Conservation (phyloP, 2,797 vertebrate species). For the Menidia menidia region DNA sequence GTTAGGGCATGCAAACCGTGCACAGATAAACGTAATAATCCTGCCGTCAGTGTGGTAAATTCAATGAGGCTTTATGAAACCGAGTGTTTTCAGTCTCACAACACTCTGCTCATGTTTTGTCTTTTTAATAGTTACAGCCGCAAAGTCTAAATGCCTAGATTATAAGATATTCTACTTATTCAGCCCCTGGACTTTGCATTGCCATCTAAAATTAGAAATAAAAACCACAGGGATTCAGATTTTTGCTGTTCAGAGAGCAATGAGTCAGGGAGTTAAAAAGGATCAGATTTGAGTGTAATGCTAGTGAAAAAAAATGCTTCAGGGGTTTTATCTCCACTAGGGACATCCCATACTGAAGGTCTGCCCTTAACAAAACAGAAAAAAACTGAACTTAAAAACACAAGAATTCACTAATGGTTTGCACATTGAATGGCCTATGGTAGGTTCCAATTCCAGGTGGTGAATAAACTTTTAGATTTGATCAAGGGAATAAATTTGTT, state of each 20-base stretch:
- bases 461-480: slow-evolving; percentile 19
- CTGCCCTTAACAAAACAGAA: slow-evolving; percentile 35
- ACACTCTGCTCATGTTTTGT: slow-evolving; percentile 9
- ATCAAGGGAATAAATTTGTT: slow-evolving; percentile 11
- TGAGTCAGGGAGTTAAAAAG: slow-evolving; percentile 64
- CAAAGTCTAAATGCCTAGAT: slow-evolving; percentile 34
- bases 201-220: slow-evolving; percentile 64
- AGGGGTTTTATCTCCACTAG: slow-evolving; percentile 51
- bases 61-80: slow-evolving; percentile 17
- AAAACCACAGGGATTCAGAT: slow-evolving; percentile 53
- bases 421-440: slow-evolving; percentile 47
- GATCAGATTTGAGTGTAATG: slow-evolving; percentile 63
- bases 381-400: slow-evolving; percentile 17
- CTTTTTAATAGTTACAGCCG: slow-evolving; percentile 29
- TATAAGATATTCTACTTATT: slow-evolving; percentile 50
- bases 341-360: slow-evolving; percentile 52
- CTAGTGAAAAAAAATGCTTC: slow-evolving; percentile 53
- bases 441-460: slow-evolving; percentile 60
- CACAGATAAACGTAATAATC: slow-evolving; percentile 25
- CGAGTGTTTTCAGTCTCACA: slow-evolving; percentile 25
- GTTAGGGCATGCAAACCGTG: slow-evolving; percentile 8
- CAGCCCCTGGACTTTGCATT: slow-evolving; percentile 37
- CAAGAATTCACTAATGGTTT: slow-evolving; percentile 38
- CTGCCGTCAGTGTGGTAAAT: slow-evolving; percentile 5
- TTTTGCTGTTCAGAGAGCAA: slow-evolving; percentile 61